Evolutionary conservation across 2,888 invertebrate species (phyloP), one percentile per base, ranked within the genome.

Genomic region (Meliscaeva auricollis): DNA sequence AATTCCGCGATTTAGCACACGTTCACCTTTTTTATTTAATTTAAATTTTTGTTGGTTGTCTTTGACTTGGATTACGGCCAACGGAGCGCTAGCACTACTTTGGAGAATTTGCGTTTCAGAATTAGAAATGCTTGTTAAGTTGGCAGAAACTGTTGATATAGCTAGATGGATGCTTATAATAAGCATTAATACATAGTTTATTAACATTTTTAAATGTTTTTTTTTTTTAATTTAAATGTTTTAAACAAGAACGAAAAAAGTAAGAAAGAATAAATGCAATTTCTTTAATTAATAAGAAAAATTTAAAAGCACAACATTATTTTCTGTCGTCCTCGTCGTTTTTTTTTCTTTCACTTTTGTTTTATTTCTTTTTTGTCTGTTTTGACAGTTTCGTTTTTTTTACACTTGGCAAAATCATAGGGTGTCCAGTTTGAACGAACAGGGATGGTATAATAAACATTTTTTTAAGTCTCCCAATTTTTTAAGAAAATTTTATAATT

Each of bases 41-140:
- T 80, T 79, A 70, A 64, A 64, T 50, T 69, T 70, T 8, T 74
- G 74, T 38, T 66, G 38, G 7, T 44, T 38, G 22, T 72, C 70
- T 79, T 72, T 72, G 20, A 48, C 8, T 58, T 11, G 58, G 68
- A 60, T 30, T 17, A 32, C 26, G 20, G 66, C 70, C 75, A 84
- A 76, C 58, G 72, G 66, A 84, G 79, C 72, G 79, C 41, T 72
- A 75, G 75, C 69, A 83, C 9, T 68, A 58, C 66, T 84, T 0
- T 46, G 30, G 15, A 32, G 58, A 68, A 68, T 84, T 72, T 80
- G 75, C 30, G 75, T 75, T 38, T 75, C 52, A 48, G 68, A 44
- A 48, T 76, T 72, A 38, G 60, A 22, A 66, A 72, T 70, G n/a
- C 13, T 79, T 32, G 74, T 75, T 17, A 26, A 11, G 8, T 44